Percentiles rank a stretch among this genome's conserved stretches.
phyloP scores from a whole-genome alignment of 2,113 vertebrate genomes.

The Elgaria multicarinata region DNA sequence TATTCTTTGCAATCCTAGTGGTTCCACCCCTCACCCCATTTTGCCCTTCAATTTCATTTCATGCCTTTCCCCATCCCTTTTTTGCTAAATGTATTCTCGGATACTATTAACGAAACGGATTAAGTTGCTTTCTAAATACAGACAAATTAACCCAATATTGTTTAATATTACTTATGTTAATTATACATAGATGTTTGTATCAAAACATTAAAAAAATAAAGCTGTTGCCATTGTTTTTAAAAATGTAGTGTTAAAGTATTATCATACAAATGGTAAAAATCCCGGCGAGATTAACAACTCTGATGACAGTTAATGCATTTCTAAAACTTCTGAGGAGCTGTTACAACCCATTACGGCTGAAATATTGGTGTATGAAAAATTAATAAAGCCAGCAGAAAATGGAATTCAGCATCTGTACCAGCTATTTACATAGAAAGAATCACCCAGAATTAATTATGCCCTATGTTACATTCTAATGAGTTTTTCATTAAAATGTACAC shows the following conservation, averaged over 20 bases:
- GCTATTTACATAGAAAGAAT: conserved; percentile 73
- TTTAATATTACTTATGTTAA: conserved; percentile 33
- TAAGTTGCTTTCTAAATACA: conserved; percentile 54
- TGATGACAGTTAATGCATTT: conserved; percentile 67
- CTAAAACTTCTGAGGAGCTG: conserved; percentile 68
- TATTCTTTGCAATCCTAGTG: neutral
- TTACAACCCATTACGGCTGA: conserved; percentile 69
- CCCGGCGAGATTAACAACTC: conserved; percentile 51
- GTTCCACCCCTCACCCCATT: too few relatives aligned
- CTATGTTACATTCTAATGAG: conserved; percentile 72
- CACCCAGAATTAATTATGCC: conserved; percentile 76
- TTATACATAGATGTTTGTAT: conserved; percentile 15
- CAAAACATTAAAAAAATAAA: conserved; percentile 38
- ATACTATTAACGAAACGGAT: conserved; percentile 25
- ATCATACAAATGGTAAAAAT: conserved; percentile 49
- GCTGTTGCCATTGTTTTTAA: conserved; percentile 40
- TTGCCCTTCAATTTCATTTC: neutral
- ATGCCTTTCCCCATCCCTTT: neutral
- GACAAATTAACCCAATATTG: conserved; percentile 47
- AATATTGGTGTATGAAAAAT: conserved; percentile 77
- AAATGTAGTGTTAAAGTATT: conserved; percentile 33
- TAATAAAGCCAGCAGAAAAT: conserved; percentile 74
- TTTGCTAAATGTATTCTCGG: neutral
- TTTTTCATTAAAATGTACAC: conserved; percentile 78
- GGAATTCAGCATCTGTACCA: conserved; percentile 68